Percentiles rank a stretch among this genome's conserved stretches.
phyloP scores from a whole-genome alignment of 2,888 invertebrate genomes.

The Aspidapion aeneum region DNA sequence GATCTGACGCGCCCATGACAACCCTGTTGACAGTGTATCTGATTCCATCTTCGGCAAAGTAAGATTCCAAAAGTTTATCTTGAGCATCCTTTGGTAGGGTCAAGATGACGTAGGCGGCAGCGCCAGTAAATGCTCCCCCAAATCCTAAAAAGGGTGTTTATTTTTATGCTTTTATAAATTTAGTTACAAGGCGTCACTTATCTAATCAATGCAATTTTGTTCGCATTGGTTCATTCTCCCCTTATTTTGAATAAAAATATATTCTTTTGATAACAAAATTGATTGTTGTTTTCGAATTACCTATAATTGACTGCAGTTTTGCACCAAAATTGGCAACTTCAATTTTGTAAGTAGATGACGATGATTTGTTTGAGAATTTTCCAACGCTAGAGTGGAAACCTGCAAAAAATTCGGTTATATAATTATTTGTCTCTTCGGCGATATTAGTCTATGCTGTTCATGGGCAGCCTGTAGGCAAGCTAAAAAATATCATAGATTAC shows the following conservation, averaged over 20 bases:
- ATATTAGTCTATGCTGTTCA: too few species aligned
- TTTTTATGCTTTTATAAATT: too few species aligned
- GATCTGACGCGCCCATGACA: conserved; percentile 84
- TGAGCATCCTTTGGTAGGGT: conserved; percentile 54
- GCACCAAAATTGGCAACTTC: background rate
- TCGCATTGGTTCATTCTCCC: too few species aligned
- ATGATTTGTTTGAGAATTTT: background rate
- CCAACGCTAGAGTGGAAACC: background rate
- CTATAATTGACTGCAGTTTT: background rate
- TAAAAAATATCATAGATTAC: too few species aligned
- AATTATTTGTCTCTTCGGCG: too few species aligned
- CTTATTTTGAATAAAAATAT: too few species aligned
- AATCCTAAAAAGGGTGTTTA: conserved; percentile 65
- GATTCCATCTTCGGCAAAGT: conserved; percentile 66
- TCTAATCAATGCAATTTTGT: too few species aligned
- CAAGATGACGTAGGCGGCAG: conserved; percentile 63
- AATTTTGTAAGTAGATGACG: background rate
- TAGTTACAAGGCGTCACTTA: too few species aligned
- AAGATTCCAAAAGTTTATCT: conserved; percentile 57
- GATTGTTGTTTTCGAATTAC: too few species aligned
- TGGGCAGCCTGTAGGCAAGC: too few species aligned
- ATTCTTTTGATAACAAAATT: too few species aligned
- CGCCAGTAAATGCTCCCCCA: conserved; percentile 78
- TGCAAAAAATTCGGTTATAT: too few species aligned
- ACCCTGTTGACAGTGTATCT: conserved; percentile 77